Evolutionary conservation across 2,113 vertebrate species (phyloP).

Genomic region (Cebidichthys violaceus): DNA sequence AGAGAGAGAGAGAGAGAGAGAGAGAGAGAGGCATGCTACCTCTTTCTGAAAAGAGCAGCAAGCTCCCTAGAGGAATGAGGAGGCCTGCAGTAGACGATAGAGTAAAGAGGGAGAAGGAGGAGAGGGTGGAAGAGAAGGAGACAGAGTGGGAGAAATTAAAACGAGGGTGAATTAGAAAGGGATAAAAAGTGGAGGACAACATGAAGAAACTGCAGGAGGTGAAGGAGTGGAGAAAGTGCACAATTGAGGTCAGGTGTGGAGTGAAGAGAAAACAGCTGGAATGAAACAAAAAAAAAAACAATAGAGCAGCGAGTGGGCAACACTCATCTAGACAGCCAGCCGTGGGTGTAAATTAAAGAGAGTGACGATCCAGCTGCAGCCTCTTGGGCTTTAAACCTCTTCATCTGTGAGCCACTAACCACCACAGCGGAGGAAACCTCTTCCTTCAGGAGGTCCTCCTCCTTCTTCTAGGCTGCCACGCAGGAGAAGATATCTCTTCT

Average conservation of each 20-base stretch:
- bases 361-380: conserved; percentile 57
- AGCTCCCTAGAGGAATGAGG: conserved; percentile 77
- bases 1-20: neutral
- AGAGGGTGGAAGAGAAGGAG: conserved; percentile 7
- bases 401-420: conserved; percentile 45
- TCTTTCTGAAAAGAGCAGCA: conserved; percentile 77
- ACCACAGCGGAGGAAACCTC: conserved; percentile 45
- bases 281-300: neutral
- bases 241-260: neutral
- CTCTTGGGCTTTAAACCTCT: conserved; percentile 42
- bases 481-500: neutral
- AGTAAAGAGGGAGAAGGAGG: conserved; percentile 53
- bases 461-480: conserved; percentile 3
- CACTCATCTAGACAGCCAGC: conserved; percentile 60
- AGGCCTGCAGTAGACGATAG: conserved; percentile 76
- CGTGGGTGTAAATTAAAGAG: conserved; percentile 80
- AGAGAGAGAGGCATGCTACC: conserved; percentile 72
- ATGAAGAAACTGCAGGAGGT: neutral
- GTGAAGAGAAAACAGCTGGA: neutral
- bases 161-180: neutral
- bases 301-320: neutral
- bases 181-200: neutral
- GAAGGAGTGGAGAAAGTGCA: neutral
- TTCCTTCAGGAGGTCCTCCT: neutral
- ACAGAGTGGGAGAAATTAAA: conserved; percentile 1